A percentile compares a stretch with the other conserved stretches of the same genome.
Conservation (phyloP, 2,888 invertebrate species). For the Cenopis cana region DNA sequence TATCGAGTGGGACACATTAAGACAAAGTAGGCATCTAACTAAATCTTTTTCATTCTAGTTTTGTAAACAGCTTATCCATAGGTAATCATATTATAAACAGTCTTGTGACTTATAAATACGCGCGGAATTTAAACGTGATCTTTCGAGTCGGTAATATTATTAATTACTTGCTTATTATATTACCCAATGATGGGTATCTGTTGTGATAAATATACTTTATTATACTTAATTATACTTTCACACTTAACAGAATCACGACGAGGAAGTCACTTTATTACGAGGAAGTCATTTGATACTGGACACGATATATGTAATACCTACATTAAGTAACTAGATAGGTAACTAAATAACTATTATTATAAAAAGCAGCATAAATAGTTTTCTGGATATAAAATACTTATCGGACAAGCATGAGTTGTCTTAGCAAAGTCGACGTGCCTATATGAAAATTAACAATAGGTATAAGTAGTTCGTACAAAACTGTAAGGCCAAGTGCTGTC, state of each 20-base stretch:
- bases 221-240: conserved; percentile 2
- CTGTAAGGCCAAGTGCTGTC: too few relatives aligned
- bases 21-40: too few relatives aligned
- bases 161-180: neutral
- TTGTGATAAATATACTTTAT: neutral
- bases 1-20: too few relatives aligned
- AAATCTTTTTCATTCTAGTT: too few relatives aligned
- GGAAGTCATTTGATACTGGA: neutral
- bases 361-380: neutral
- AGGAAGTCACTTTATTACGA: neutral
- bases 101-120: too few relatives aligned
- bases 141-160: neutral
- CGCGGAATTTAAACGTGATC: too few relatives aligned
- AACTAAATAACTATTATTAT: neutral
- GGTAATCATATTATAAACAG: too few relatives aligned
- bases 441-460: too few relatives aligned
- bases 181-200: neutral
- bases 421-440: too few relatives aligned
- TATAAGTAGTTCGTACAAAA: too few relatives aligned
- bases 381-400: conserved; percentile 8
- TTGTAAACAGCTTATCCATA: too few relatives aligned
- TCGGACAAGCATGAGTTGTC: neutral
- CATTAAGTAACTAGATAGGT: neutral
- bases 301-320: conserved; percentile 5
- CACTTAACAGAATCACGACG: neutral